Conservation (phyloP, 2,113 vertebrate genomes). For the Sinocyclocheilus anophthalmus region DNA sequence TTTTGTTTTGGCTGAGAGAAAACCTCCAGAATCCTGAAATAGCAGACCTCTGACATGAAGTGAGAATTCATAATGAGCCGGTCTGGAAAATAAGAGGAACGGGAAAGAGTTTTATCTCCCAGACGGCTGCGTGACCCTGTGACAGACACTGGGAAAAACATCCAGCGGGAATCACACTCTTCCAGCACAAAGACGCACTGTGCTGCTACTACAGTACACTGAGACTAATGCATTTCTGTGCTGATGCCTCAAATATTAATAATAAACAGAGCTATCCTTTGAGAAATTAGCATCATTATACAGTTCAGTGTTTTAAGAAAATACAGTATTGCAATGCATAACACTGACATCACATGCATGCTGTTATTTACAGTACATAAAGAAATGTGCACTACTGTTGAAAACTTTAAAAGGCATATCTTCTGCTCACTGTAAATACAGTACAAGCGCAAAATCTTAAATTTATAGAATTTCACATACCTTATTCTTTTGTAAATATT, state of each 20-base stretch:
- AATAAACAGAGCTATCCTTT: not conserved
- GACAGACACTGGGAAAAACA: slow-evolving; percentile 17
- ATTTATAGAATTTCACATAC: not conserved
- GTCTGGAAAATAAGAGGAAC: slow-evolving; percentile 13
- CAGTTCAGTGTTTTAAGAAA: not conserved
- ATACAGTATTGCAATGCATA: not conserved
- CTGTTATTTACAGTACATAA: not conserved
- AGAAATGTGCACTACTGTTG: not conserved
- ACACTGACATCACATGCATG: not conserved
- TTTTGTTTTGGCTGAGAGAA: slow-evolving; percentile 11
- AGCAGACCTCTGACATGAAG: not conserved
- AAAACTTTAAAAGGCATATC: not conserved
- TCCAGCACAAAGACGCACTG: not conserved
- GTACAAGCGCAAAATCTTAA: not conserved
- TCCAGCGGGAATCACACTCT: not conserved
- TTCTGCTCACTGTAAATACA: not conserved
- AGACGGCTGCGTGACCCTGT: slow-evolving; percentile 7
- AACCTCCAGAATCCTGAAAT: not conserved
- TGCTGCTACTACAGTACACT: no score
- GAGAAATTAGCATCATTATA: not conserved
- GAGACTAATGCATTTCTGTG: not conserved
- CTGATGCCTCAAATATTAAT: not conserved
- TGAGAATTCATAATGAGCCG: slow-evolving; percentile 14
- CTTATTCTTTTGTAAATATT: no score
- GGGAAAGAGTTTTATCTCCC: not conserved